phyloP scores from a whole-genome alignment of 2,888 invertebrate genomes.

The Zhuqinia jingwanae region DNA sequence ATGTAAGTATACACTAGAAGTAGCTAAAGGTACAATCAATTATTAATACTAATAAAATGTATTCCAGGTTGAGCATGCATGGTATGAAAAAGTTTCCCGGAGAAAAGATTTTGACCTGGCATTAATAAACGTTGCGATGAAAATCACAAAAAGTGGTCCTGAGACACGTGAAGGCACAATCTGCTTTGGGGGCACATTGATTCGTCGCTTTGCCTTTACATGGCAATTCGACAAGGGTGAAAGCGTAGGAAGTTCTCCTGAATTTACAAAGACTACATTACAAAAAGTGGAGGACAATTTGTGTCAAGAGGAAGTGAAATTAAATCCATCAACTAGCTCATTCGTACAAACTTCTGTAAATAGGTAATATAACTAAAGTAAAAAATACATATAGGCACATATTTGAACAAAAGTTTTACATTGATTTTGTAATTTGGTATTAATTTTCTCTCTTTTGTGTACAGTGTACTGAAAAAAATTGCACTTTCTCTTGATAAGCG shows the following conservation, averaged over 20 bases:
- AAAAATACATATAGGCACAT: neutral
- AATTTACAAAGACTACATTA: neutral
- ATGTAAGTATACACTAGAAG: too few relatives aligned
- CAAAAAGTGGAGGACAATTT: neutral
- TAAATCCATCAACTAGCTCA: neutral
- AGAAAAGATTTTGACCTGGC: slow-evolving; percentile 97
- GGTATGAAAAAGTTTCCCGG: slow-evolving; percentile 94
- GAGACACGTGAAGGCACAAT: slow-evolving; percentile 6
- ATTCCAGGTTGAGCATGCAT: slow-evolving; percentile 86
- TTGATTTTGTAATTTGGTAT: too few relatives aligned
- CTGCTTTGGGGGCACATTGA: slow-evolving; percentile 66
- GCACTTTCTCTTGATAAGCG: neutral
- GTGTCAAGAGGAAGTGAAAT: slow-evolving; percentile 9
- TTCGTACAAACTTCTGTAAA: slow-evolving; percentile 34
- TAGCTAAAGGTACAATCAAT: too few relatives aligned
- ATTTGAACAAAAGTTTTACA: too few relatives aligned
- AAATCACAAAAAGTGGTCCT: slow-evolving; percentile 81
- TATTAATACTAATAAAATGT: slow-evolving; percentile 13
- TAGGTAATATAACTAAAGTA: slow-evolving; percentile 27
- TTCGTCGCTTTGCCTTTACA: slow-evolving; percentile 49
- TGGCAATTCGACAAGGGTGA: neutral
- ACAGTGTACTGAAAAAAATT: slow-evolving; percentile 43
- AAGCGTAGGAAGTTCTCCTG: neutral
- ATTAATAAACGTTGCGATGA: slow-evolving; percentile 92
- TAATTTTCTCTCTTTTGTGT: too few relatives aligned